phyloP scores from a whole-genome alignment of 1,140 invertebrate genomes.

The Chironomus tepperi region DNA sequence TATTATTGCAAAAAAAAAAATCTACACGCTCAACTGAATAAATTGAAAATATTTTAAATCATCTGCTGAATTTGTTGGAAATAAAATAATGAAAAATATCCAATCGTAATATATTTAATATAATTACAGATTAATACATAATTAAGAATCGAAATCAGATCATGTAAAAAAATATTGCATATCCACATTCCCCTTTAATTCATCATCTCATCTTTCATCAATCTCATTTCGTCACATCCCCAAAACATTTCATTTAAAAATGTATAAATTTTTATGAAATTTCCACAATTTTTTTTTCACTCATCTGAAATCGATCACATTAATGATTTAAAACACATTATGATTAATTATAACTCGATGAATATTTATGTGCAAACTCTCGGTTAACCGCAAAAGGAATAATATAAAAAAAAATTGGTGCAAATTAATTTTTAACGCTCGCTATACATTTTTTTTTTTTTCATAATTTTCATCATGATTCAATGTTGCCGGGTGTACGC shows the following conservation, averaged over 20 bases:
- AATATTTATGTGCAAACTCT: constrained; percentile 20
- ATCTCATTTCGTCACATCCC: not conserved
- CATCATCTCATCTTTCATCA: not conserved
- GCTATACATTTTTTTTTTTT: not conserved
- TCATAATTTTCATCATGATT: not conserved
- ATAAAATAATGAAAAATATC: too few relatives aligned
- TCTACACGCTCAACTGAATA: too few relatives aligned
- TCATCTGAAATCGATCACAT: constrained; percentile 1
- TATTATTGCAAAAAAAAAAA: too few relatives aligned
- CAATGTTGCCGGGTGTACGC: not conserved
- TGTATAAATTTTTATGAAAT: too few relatives aligned
- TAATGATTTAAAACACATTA: constrained; percentile 10
- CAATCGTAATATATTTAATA: too few relatives aligned
- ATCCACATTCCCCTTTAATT: not conserved
- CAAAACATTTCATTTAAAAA: not conserved
- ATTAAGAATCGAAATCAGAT: too few relatives aligned
- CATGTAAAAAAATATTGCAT: not conserved
- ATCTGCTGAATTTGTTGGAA: too few relatives aligned
- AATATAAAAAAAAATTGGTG: not conserved
- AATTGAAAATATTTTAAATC: too few relatives aligned
- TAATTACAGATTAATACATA: too few relatives aligned
- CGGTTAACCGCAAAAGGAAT: not conserved
- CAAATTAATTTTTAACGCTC: constrained; percentile 23
- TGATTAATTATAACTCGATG: constrained; percentile 23
- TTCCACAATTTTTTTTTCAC: not conserved